phyloP scores from a whole-genome alignment of 2,113 vertebrate species.

The Aleadryas rufinucha region DNA sequence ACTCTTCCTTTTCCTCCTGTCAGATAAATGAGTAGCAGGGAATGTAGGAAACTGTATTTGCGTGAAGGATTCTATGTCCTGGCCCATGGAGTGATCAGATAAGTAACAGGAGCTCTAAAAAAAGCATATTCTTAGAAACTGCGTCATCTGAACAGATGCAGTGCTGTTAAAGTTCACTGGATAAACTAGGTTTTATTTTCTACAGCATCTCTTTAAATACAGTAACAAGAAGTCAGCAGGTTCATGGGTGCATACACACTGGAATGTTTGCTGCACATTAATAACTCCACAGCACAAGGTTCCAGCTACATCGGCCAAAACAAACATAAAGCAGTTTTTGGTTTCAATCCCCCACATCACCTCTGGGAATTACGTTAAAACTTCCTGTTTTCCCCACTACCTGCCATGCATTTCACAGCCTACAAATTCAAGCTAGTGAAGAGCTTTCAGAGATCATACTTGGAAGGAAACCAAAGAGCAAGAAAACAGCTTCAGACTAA shows the following conservation, averaged over 20 bases:
- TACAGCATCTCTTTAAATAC: slow-evolving; percentile 46
- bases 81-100: neutral
- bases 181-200: slow-evolving; percentile 34
- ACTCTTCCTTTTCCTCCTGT: neutral
- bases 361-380: neutral
- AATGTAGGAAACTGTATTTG: neutral
- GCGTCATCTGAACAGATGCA: slow-evolving; percentile 41
- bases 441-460: neutral
- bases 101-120: slow-evolving; percentile 16
- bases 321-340: slow-evolving; percentile 14
- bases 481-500: neutral
- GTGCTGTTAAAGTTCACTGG: slow-evolving; percentile 14
- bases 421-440: neutral
- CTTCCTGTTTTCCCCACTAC: slow-evolving; percentile 28
- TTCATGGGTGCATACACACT: slow-evolving; percentile 3
- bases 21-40: neutral
- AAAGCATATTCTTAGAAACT: slow-evolving; percentile 30
- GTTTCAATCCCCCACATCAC: neutral
- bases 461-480: slow-evolving; percentile 8
- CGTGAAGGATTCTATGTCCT: neutral
- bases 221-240: slow-evolving; percentile 48
- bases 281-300: neutral
- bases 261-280: slow-evolving; percentile 41
- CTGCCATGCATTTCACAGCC: neutral
- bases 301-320: neutral